These are phyloP conservation scores for Plotosus lineatus DNA, from an alignment of 2,113 vertebrate genomes.

Conservation along the genomic window DNA sequence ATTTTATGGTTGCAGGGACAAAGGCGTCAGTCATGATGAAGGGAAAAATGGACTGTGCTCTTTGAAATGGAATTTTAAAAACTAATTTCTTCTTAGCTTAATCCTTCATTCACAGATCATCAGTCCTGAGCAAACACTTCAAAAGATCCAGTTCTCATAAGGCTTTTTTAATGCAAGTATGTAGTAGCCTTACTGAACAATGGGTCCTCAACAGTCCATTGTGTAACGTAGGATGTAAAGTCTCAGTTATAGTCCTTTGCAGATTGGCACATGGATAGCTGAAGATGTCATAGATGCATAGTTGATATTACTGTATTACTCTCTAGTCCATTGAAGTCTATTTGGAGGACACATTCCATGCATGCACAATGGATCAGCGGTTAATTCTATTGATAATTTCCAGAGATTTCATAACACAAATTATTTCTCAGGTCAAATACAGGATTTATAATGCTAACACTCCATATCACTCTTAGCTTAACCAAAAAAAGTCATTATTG, in stretches of 20 bases:
- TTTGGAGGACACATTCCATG: no score
- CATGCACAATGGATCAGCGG: no score
- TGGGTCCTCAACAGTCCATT: neutral
- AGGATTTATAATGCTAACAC: neutral
- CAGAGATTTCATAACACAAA: no score
- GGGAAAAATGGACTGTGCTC: constrained; percentile 45
- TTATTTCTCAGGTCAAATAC: neutral
- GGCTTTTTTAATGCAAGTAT: constrained; percentile 27
- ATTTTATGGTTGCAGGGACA: constrained; percentile 44
- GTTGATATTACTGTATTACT: no score
- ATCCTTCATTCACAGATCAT: constrained; percentile 53
- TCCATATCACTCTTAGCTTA: neutral
- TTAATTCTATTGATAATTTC: no score
- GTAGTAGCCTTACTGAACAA: neutral
- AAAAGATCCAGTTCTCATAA: constrained; percentile 35
- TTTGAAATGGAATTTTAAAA: constrained; percentile 54
- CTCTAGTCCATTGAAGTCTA: no score
- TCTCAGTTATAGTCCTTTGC: no score
- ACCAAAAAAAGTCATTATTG: neutral
- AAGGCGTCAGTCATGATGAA: constrained; percentile 52
- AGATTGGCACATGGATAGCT: neutral
- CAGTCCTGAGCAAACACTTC: constrained; percentile 48
- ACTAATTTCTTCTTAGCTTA: constrained; percentile 48
- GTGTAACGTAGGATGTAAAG: neutral
- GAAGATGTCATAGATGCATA: no score